A percentile compares a stretch with the other conserved stretches of the same genome.
Evolutionary conservation across 2,888 invertebrate genomes (phyloP).

Genomic region (Hemithea aestivaria): DNA sequence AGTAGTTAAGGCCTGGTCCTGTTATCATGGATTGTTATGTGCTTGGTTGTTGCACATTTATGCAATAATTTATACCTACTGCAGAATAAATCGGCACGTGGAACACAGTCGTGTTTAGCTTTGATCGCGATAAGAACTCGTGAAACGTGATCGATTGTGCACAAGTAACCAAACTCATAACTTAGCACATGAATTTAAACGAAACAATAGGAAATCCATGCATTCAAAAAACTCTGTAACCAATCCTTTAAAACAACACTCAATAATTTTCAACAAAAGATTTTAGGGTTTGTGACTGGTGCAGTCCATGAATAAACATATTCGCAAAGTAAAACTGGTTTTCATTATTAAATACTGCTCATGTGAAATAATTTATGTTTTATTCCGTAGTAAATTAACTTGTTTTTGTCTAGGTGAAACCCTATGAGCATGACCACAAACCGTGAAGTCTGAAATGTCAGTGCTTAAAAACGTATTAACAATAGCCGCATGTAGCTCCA

Average conservation of each 20-base stretch:
- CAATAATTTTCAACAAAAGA: not conserved
- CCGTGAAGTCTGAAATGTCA: constrained; percentile 31
- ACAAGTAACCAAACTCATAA: constrained; percentile 26
- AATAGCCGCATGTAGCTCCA: constrained; percentile 35
- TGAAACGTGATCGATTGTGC: constrained; percentile 55
- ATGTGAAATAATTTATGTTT: too few relatives aligned
- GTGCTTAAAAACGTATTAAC: constrained; percentile 35
- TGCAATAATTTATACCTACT: constrained; percentile 35
- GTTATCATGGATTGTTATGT: constrained; percentile 35
- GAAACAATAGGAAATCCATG: not conserved
- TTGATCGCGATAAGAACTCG: constrained; percentile 51
- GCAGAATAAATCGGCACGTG: constrained; percentile 48
- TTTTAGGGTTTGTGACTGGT: not conserved
- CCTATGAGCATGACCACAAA: constrained; percentile 12
- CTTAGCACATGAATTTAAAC: constrained; percentile 1
- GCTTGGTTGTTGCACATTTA: constrained; percentile 36
- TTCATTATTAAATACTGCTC: too few relatives aligned
- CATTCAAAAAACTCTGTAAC: too few relatives aligned
- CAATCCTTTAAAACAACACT: constrained; percentile 3
- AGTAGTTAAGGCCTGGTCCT: constrained; percentile 29
- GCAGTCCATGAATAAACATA: too few relatives aligned
- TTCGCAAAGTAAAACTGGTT: too few relatives aligned
- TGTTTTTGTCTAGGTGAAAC: constrained; percentile 14
- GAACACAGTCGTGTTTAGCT: constrained; percentile 37
- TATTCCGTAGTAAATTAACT: too few relatives aligned